These are phyloP conservation scores for Hemibates koningsi DNA, from an alignment of 2,113 vertebrate species.

Conservation along the genomic window DNA sequence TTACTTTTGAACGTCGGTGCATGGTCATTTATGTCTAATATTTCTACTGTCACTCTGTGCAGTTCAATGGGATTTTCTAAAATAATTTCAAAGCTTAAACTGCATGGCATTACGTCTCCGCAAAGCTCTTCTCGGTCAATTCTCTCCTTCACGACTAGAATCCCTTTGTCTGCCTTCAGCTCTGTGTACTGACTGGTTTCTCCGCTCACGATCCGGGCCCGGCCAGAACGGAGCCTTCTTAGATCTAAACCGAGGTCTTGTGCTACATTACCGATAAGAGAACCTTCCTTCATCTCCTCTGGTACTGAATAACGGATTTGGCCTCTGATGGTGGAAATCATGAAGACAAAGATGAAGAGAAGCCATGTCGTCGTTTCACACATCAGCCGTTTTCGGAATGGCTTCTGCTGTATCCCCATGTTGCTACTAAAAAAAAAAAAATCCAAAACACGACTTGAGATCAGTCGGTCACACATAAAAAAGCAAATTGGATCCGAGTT, in stretches of 20 bases:
- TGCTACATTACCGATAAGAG: conserved; percentile 45
- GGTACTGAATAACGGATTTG: conserved; percentile 54
- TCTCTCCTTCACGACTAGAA: conserved; percentile 26
- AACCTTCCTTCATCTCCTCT: conserved; percentile 35
- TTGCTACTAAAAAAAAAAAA: background rate
- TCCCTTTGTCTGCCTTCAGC: conserved; percentile 45
- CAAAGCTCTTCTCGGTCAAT: conserved; percentile 55
- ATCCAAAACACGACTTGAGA: background rate
- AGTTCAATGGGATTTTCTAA: conserved; percentile 54
- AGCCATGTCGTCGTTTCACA: background rate
- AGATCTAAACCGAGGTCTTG: conserved; percentile 39
- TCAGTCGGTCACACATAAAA: background rate
- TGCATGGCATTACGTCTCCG: conserved; percentile 35
- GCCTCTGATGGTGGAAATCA: background rate
- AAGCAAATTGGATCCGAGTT: background rate
- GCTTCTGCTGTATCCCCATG: background rate
- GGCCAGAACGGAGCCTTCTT: conserved; percentile 24
- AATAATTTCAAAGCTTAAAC: conserved; percentile 50
- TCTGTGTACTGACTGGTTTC: conserved; percentile 7
- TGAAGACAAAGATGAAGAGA: background rate
- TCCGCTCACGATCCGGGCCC: conserved; percentile 25
- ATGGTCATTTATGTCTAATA: conserved; percentile 58
- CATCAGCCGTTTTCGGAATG: background rate
- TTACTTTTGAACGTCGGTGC: conserved; percentile 71
- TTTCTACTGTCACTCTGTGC: conserved; percentile 44